Evolutionary conservation across 2,888 invertebrate species (phyloP).

Genomic region (Drosophila emarginata): DNA sequence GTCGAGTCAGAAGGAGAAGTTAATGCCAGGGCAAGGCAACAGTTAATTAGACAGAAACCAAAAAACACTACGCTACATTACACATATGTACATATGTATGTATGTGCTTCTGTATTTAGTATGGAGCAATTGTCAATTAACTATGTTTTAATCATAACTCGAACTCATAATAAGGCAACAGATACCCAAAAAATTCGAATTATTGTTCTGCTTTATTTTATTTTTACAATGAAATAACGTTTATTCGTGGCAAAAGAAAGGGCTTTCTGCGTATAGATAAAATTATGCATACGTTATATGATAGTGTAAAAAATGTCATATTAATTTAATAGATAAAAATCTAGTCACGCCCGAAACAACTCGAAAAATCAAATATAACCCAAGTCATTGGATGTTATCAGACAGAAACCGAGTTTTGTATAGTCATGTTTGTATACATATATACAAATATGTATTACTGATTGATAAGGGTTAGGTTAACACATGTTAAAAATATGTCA

Average conservation of each 20-base stretch:
- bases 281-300: not conserved
- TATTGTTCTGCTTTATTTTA: too few relatives aligned
- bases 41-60: conserved; percentile 12
- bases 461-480: not conserved
- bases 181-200: too few relatives aligned
- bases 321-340: too few relatives aligned
- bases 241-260: not conserved
- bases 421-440: not conserved
- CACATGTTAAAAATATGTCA: not conserved
- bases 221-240: not conserved
- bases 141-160: too few relatives aligned
- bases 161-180: too few relatives aligned
- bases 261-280: not conserved
- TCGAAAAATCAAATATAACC: not conserved
- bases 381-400: not conserved
- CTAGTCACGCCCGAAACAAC: not conserved
- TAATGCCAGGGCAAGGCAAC: not conserved
- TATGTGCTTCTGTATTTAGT: not conserved
- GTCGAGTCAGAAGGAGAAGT: not conserved
- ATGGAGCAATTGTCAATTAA: too few relatives aligned
- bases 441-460: not conserved
- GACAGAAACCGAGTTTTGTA: not conserved
- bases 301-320: not conserved
- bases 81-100: not conserved
- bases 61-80: not conserved